Percentiles rank a stretch among this genome's conserved stretches.
Conservation (phyloP, 2,797 vertebrate genomes). For the Sciurus vulgaris region DNA sequence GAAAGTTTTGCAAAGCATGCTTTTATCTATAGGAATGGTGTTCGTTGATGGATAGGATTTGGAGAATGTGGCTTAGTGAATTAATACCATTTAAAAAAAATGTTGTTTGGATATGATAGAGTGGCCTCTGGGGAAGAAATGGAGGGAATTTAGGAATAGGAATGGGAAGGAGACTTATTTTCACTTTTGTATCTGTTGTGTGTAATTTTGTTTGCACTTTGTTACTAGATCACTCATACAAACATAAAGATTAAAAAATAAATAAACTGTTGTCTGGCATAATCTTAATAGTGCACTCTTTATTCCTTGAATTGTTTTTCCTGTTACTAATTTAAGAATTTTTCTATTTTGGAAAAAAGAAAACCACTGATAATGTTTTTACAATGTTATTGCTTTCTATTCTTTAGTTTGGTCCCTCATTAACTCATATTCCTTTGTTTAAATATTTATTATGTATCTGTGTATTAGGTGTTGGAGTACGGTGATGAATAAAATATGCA, state of each 20-base stretch:
- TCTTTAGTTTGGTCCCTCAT: neutral
- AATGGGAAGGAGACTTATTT: neutral
- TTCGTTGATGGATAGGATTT: slow-evolving; percentile 59
- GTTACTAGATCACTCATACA: neutral
- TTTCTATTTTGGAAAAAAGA: neutral
- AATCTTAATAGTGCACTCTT: slow-evolving; percentile 7
- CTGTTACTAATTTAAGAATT: neutral
- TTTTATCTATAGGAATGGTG: slow-evolving; percentile 66
- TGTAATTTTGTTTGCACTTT: slow-evolving; percentile 6
- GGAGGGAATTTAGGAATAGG: neutral
- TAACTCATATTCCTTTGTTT: neutral
- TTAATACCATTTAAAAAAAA: slow-evolving; percentile 39
- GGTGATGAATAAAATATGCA: neutral
- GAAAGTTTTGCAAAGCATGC: slow-evolving; percentile 26
- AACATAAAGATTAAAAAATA: slow-evolving; percentile 50
- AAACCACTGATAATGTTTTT: neutral
- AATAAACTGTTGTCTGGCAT: slow-evolving; percentile 37
- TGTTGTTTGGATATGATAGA: slow-evolving; percentile 4
- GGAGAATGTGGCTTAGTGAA: slow-evolving; percentile 48
- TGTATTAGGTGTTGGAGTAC: neutral
- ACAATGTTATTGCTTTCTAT: neutral
- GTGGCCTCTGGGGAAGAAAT: neutral
- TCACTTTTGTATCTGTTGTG: slow-evolving; percentile 6
- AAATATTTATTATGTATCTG: neutral
- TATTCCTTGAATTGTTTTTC: slow-evolving; percentile 1